These are phyloP conservation scores for Nymphalis c-album DNA, from an alignment of 2,888 invertebrate species.

Conservation along the genomic window DNA sequence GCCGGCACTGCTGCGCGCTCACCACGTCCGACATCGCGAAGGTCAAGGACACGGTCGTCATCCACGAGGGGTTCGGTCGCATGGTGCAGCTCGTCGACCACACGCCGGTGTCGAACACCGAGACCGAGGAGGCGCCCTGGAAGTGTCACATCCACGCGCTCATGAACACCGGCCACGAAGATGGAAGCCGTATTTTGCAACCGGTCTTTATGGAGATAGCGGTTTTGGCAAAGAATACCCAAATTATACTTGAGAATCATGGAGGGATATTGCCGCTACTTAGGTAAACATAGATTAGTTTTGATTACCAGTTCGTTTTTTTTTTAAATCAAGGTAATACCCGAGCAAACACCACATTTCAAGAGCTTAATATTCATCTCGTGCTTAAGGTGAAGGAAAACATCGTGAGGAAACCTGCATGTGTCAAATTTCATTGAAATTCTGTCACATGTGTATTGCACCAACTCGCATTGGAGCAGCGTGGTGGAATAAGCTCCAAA, in stretches of 20 bases:
- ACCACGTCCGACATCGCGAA: conserved; percentile 87
- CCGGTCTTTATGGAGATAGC: conserved; percentile 85
- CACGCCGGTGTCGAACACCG: conserved; percentile 59
- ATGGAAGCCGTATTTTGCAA: conserved; percentile 81
- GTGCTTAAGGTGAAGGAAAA: too few relatives aligned
- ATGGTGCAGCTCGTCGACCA: conserved; percentile 70
- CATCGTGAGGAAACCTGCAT: too few relatives aligned
- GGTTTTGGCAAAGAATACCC: conserved; percentile 83
- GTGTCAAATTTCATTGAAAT: too few relatives aligned
- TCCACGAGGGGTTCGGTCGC: conserved; percentile 71
- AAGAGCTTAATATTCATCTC: too few relatives aligned
- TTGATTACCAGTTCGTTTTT: neutral
- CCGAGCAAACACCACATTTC: too few relatives aligned
- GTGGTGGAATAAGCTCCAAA: too few relatives aligned
- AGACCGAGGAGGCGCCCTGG: conserved; percentile 75
- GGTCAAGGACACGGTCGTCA: conserved; percentile 86
- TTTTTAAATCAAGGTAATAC: too few relatives aligned
- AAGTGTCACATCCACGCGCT: conserved; percentile 77
- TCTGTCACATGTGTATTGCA: too few relatives aligned
- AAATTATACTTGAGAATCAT: conserved; percentile 86
- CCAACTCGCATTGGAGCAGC: too few relatives aligned
- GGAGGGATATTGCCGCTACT: conserved; percentile 89
- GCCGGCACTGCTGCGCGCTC: conserved; percentile 88
- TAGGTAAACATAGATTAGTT: conserved; percentile 81
- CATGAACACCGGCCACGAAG: conserved; percentile 62